phyloP scores from a whole-genome alignment of 2,888 invertebrate species.

The Drosophila subquinaria region DNA sequence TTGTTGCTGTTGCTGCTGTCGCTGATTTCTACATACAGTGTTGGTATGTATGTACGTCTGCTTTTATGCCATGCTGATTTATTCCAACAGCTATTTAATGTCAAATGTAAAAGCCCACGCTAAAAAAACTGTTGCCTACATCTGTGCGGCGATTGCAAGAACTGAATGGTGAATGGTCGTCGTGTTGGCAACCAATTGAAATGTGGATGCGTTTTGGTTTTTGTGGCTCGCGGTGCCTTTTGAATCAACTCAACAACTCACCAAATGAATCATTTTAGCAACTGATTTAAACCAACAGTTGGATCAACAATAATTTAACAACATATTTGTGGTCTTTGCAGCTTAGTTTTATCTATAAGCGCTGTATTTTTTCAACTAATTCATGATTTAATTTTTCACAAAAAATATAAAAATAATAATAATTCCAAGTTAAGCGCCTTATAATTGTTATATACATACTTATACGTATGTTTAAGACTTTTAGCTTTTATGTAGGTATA shows the following conservation, averaged over 20 bases:
- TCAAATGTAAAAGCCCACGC: slow-evolving; percentile 43
- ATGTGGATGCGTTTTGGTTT: slow-evolving; percentile 42
- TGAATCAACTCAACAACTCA: slow-evolving; percentile 35
- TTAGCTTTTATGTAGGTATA: not conserved
- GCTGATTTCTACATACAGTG: slow-evolving; percentile 14
- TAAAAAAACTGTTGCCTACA: slow-evolving; percentile 66
- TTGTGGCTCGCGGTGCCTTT: slow-evolving; percentile 49
- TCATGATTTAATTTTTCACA: no score
- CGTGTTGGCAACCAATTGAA: slow-evolving; percentile 50
- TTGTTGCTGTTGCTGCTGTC: slow-evolving; percentile 19
- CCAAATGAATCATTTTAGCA: slow-evolving; percentile 32
- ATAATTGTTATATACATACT: not conserved
- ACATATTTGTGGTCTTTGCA: slow-evolving; percentile 31
- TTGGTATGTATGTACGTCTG: slow-evolving; percentile 19
- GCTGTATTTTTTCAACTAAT: no score
- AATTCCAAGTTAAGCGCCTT: not conserved
- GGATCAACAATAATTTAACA: slow-evolving; percentile 28
- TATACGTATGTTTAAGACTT: no score
- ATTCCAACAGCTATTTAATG: slow-evolving; percentile 77
- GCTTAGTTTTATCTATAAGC: not conserved
- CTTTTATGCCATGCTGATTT: slow-evolving; percentile 63
- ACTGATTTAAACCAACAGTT: slow-evolving; percentile 31
- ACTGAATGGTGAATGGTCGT: slow-evolving; percentile 3
- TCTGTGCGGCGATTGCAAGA: slow-evolving; percentile 38
- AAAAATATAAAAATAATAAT: no score